Base-by-base conservation (phyloP, 2,113 vertebrate genomes). In the Ceyx melanurus region DNA sequence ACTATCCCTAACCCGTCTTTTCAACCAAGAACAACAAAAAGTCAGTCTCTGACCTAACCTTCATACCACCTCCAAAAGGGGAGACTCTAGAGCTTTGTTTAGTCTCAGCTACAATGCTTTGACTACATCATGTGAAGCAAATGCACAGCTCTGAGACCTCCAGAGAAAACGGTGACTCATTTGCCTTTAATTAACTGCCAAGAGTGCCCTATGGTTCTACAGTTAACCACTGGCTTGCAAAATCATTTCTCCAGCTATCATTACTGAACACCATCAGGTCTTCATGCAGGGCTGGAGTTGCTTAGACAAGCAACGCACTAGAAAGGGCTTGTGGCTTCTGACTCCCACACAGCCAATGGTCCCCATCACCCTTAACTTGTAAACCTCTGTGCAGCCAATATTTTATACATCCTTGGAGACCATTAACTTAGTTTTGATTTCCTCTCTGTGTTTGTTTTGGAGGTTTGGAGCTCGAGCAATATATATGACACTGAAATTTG, bases 401-500 rank as follows among this genome's bases (percentile, higher is more conserved):
- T 37, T 97, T 97, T 96, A 97, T 94, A 91, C 71, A 97, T 92
- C 96, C 96, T 97, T 87, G 76, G 96, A 97, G 96, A 97, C 90
- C 93, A 97, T 97, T 97, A 96, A 97, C 97, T 97, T 95, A 96
- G 97, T 96, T 97, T 96, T 96, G 82, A 96, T 97, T 97, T 97
- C 95, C 93, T 96, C 66, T 74, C 53, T 53, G 29, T 96, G 92
- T 97, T 97, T 98, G 91, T 91, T 95, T 97, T 97, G 97, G 97
- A 97, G 77, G 92, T 88, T 96, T 95, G 78, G 88, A 91, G 78
- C 74, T 87, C 53, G 35, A 96, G 78, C 58, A 79, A 87, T 62
- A 90, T 29, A 86, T 91, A 85, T 46, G 80, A 6, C 82, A 95
- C 76, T 83, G 82, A 81, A 93, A 92, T 74, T 95, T 97, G 97